phyloP scores from a whole-genome alignment of 92 coral and sea anemone genomes.

The Zoanthus solanderi region DNA sequence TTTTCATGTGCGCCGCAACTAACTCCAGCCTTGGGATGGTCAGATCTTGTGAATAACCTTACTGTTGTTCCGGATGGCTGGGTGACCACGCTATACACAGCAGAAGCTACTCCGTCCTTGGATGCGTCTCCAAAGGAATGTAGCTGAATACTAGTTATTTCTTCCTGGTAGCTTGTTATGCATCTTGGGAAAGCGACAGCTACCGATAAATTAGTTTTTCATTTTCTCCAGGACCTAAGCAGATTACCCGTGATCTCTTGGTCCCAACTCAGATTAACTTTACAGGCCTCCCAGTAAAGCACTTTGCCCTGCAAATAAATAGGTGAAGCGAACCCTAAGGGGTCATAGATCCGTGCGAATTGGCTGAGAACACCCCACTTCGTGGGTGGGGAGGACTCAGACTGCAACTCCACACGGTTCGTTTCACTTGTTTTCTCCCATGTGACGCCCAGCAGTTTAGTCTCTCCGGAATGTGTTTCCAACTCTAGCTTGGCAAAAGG shows the following conservation, averaged over 20 bases:
- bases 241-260: background rate
- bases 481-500: too few relatives aligned
- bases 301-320: constrained; percentile 31
- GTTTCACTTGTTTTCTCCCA: background rate
- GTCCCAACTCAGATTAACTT: constrained; percentile 30
- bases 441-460: background rate
- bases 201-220: constrained; percentile 12
- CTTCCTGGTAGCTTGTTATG: background rate
- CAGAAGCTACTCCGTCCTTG: constrained; percentile 16
- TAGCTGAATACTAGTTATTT: background rate
- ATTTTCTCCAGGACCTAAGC: constrained; percentile 23
- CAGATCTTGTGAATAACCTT: constrained; percentile 21
- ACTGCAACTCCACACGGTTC: constrained; percentile 17
- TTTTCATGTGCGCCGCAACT: constrained; percentile 22
- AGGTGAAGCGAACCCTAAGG: constrained; percentile 42
- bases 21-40: constrained; percentile 30
- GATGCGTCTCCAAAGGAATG: constrained; percentile 38
- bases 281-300: constrained; percentile 20
- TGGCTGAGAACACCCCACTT: constrained; percentile 40
- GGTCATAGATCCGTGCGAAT: constrained; percentile 39
- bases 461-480: too few relatives aligned
- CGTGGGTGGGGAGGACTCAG: constrained; percentile 21
- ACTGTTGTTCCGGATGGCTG: constrained; percentile 9
- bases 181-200: constrained; percentile 2
- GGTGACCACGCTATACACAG: constrained; percentile 11